Evolutionary conservation across 2,113 vertebrate species (phyloP), one percentile per base, ranked within the genome.

Genomic region (Nansenia antarctica): DNA sequence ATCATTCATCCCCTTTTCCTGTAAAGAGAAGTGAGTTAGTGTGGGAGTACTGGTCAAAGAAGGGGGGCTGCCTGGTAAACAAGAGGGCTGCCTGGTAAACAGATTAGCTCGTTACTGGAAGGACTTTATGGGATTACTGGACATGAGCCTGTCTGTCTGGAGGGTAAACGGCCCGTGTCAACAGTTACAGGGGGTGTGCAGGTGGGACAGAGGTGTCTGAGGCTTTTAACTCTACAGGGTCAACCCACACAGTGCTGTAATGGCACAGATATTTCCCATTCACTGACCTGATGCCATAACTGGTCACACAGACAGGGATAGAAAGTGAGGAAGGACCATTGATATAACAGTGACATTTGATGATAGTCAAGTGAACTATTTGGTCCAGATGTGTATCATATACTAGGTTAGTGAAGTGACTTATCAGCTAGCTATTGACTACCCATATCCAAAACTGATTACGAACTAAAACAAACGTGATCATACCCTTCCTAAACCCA

Each of bases 121-220:
- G 39, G 39, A 18, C 39, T 42, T 42, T 42, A 7, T 42, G 15
- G 39, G 39, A 42, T 42, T 42, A 42, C 14, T 42, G 39, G 39
- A 42, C 39, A 42, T 42, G 39, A 45, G 34, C 35, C 61, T 63
- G 61, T 45, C 61, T 63, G 61, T 45, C 61, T 63, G 61, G 35
- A 42, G 35, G 37, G 24, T 35, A 63, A 63, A 14, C 39, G 42
- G 61, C 61, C 61, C 61, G n/a, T n/a, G n/a, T n/a, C 61, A 39
- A 20, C 24, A 2, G 61, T 27, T 15, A 18, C 26, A 39, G 35
- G 35, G 14, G 35, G 3, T 26, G 14, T 27, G 39, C 12, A 42
- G n/a, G n/a, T n/a, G n/a, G n/a, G n/a, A n/a, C n/a, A n/a, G n/a
- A n/a, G n/a, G n/a, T n/a, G n/a, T n/a, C n/a, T n/a, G n/a, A n/a